A percentile compares a stretch with the other conserved stretches of the same genome.
phyloP scores from a whole-genome alignment of 2,113 vertebrate genomes.

The Mesocricetus auratus region DNA sequence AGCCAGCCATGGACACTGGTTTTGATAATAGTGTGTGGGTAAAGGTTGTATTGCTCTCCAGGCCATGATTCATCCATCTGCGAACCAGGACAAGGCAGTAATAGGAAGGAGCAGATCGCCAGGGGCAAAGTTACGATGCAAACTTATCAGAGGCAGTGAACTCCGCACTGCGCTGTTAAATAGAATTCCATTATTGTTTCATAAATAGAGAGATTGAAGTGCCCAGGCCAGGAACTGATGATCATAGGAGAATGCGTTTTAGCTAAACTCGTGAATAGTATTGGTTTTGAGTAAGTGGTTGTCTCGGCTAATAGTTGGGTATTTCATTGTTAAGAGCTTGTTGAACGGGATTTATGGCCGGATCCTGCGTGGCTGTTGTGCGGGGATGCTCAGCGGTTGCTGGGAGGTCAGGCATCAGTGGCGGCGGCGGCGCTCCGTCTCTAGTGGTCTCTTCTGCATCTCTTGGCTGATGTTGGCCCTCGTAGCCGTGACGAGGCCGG shows the following conservation, averaged over 20 bases:
- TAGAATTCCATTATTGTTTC: constrained; percentile 94
- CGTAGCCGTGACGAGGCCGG: accelerated
- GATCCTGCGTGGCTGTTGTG: constrained; percentile 25
- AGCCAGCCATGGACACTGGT: constrained; percentile 85
- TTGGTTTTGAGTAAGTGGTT: constrained; percentile 79
- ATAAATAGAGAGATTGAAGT: constrained; percentile 90
- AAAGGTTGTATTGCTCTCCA: constrained; percentile 80
- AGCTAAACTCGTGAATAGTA: constrained; percentile 66
- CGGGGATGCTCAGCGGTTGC: not conserved
- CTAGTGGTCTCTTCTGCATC: not conserved
- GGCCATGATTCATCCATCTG: constrained; percentile 89
- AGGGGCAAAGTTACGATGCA: constrained; percentile 87
- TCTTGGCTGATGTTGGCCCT: not conserved
- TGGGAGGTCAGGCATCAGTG: not conserved
- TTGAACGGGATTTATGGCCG: constrained; percentile 71
- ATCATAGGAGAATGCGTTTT: constrained; percentile 70
- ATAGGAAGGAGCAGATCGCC: constrained; percentile 90
- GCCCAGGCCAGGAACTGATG: constrained; percentile 69
- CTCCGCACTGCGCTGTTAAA: constrained; percentile 89
- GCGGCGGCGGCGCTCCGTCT: accelerated
- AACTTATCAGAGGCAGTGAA: constrained; percentile 90
- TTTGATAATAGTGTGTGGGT: constrained; percentile 83
- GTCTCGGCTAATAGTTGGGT: constrained; percentile 65
- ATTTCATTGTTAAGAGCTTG: constrained; percentile 68
- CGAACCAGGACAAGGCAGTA: constrained; percentile 90